A percentile compares a stretch with the other conserved stretches of the same genome.
Conservation (phyloP, 2,797 vertebrate species). For the Ciconia nigra region DNA sequence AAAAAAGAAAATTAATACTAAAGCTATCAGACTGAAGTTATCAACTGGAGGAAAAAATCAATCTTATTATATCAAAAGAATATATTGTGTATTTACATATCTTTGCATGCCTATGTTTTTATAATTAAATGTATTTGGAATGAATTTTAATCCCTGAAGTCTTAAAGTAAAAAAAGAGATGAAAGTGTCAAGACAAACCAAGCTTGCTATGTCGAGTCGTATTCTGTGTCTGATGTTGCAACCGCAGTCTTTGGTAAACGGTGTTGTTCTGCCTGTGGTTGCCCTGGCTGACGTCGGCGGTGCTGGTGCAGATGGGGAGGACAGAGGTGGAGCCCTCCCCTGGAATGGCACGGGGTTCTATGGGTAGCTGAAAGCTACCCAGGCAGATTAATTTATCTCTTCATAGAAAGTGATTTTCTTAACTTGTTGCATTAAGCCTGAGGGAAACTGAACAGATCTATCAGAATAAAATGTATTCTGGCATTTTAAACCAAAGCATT, state of each 20-base stretch:
- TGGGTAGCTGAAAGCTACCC: background rate
- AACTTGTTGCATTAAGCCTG: background rate
- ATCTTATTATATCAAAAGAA: background rate
- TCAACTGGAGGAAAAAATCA: background rate
- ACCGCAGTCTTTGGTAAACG: background rate
- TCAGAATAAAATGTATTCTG: background rate
- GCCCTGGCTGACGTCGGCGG: background rate
- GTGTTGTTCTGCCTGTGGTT: background rate
- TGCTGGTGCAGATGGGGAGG: background rate
- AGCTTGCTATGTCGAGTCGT: background rate
- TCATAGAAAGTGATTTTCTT: background rate
- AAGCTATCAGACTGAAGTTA: background rate
- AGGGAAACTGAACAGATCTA: background rate
- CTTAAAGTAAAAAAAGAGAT: background rate
- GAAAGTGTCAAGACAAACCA: background rate
- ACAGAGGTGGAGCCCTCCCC: background rate
- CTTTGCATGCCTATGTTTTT: background rate
- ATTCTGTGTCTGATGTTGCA: background rate
- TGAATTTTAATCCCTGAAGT: background rate
- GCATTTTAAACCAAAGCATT: background rate
- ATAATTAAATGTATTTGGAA: background rate
- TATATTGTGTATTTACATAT: background rate
- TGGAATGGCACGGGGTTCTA: background rate
- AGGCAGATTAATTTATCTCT: background rate
- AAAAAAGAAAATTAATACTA: background rate